Evolutionary conservation across 2,888 invertebrate species (phyloP), one percentile per base, ranked within the genome.

Genomic region (Oscheius sp.): DNA sequence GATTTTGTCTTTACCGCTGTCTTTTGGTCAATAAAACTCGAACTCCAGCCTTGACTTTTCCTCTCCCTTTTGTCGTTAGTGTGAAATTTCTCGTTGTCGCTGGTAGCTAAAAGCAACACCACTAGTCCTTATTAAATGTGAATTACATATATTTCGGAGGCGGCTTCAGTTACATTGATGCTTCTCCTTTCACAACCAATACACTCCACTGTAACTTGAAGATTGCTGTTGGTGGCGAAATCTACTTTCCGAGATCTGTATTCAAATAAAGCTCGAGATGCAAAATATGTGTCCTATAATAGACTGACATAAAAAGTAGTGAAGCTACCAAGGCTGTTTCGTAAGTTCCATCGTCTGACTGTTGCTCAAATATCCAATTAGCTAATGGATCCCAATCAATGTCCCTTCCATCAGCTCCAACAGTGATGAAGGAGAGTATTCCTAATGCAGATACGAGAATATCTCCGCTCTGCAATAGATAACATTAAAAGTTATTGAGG

Each of bases 321-420:
- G 34, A n/a, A 71, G 50, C 70, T 23, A 82, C 83, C 65, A 85
- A 23, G 4, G 82, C 81, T 33, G 74, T 80, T 55, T 79, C 79
- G 58, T 74, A 85, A 6, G 73, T 69, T 25, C 77, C 78, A 66
- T 78, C 76, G 17, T 69, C 71, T 6, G 69, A 63, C 65, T 84
- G 79, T 64, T 85, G 82, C 37, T 85, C 83, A 27, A 75, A 78
- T 50, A 85, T 73, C 85, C 85, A 85, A 68, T 83, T 82, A 27
- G 82, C 81, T 10, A 85, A 71, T 0, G 75, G 61, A n/a, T 83
- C 83, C 69, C 84, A 81, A 58, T 85, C 79, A 48, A 83, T 48
- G 23, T 15, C 17, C 4, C 37, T 64, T 12, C 72, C 71, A 53
- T 75, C 76, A 3, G 74, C 73, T 27, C 74, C 71, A 1, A 71